Evolutionary conservation across 2,888 invertebrate species (phyloP), one percentile per base, ranked within the genome.

Genomic region (Caenorhabditis becei): DNA sequence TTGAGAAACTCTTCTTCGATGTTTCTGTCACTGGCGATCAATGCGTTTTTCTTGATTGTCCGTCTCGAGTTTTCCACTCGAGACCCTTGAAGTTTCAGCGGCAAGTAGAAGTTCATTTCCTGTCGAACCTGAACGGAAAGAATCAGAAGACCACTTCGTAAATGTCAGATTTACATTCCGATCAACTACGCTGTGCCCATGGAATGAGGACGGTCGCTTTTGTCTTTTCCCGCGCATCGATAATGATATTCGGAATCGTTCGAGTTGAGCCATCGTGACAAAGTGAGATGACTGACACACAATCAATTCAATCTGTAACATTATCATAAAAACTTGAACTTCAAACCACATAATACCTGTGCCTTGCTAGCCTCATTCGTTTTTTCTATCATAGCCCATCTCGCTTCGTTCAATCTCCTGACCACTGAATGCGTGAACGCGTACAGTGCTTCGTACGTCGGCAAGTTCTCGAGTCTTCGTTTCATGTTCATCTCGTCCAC

Each of bases 381-480:
- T 37, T 91, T 90, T 37, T 88, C 89, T 24, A 89, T 69, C 66
- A 88, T 56, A 14, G 72, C 54, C 74, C 82, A 85, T 58, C 88
- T 66, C 24, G 83, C 61, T 28, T 85, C 85, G 44, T 77, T 82
- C 37, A 85, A 65, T 63, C 83, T 70, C 56, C 87, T 67, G 0
- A 91, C 88, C 11, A 91, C 82, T 18, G 89, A 82, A 83, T 88
- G 86, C 7, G 91, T 84, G 65, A 91, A 91, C 7, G 90, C 81
- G 70, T 90, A 91, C 23, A 91, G 83, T 0, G 89, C 88, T 59
- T 91, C 91, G 74, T 90, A 91, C 7, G 88, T 84, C 8, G 89
- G 90, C 66, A 91, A 58, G 62, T 86, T 67, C 28, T 89, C 90
- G 26, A 90, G 51, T 72, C 83, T 69, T 35, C 87, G 69, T 23